Percentiles rank a stretch among this genome's conserved stretches.
phyloP scores from a whole-genome alignment of 2,113 vertebrate species.

The Neotragus moschatus region DNA sequence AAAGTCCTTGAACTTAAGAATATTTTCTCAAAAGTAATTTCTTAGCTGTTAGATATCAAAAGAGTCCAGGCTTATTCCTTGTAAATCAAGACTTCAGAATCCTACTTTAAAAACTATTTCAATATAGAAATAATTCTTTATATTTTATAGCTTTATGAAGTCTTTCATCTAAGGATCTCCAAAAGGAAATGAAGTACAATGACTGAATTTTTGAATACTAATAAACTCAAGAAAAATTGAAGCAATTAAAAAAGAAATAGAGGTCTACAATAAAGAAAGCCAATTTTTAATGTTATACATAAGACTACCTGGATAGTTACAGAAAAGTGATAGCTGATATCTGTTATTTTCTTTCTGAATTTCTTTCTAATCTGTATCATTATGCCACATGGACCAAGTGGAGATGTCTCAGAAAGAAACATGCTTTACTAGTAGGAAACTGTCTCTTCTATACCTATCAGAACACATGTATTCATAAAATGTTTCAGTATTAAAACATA shows the following conservation, averaged over 20 bases:
- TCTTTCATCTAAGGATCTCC: constrained; percentile 54
- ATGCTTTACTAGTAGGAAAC: background rate
- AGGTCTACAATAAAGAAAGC: constrained; percentile 27
- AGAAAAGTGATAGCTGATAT: background rate
- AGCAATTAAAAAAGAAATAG: constrained; percentile 69
- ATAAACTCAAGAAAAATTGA: constrained; percentile 59
- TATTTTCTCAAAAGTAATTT: constrained; percentile 60
- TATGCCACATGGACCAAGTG: background rate
- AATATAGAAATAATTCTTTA: constrained; percentile 64
- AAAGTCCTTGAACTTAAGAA: constrained; percentile 57
- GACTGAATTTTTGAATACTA: constrained; percentile 67
- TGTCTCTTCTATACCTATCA: background rate
- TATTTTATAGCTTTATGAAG: constrained; percentile 51
- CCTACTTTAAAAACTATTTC: constrained; percentile 27
- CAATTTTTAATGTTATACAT: constrained; percentile 13
- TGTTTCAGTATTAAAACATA: constrained; percentile 31
- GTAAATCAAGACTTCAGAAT: constrained; percentile 39
- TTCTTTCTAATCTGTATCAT: background rate
- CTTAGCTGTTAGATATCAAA: constrained; percentile 68
- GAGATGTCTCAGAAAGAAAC: background rate
- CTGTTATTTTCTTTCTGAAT: constrained; percentile 27
- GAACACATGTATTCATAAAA: background rate
- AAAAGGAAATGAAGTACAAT: constrained; percentile 59
- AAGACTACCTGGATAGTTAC: background rate
- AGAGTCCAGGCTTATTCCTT: constrained; percentile 46